Evolutionary conservation across 2,888 invertebrate species (phyloP).

Genomic region (Alviniconcha strummeri): DNA sequence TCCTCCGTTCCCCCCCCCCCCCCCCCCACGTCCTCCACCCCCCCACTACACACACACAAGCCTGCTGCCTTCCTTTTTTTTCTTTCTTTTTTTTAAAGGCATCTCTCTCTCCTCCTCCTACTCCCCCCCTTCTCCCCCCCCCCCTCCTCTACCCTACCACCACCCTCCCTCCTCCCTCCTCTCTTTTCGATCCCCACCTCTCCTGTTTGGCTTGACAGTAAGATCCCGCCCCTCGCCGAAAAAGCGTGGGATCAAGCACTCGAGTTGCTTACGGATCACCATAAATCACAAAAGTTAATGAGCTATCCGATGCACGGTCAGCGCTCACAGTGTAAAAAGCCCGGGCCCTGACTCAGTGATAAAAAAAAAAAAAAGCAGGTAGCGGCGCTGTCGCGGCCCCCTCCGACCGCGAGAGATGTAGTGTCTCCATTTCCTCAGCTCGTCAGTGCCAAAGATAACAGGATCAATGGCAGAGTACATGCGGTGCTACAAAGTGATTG

Average conservation of each 20-base stretch:
- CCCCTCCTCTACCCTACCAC: not conserved
- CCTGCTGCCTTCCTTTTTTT: too few species aligned
- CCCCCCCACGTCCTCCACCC: too few species aligned
- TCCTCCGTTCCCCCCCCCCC: too few species aligned
- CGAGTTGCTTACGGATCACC: conserved; percentile 34
- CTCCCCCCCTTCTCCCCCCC: conserved; percentile 15
- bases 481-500: conserved; percentile 38
- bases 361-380: conserved; percentile 19
- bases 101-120: conserved; percentile 19
- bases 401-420: conserved; percentile 20
- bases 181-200: not conserved
- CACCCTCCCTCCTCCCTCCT: conserved; percentile 11
- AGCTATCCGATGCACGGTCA: conserved; percentile 35
- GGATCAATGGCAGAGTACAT: conserved; percentile 42
- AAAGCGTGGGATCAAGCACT: conserved; percentile 31
- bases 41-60: too few species aligned
- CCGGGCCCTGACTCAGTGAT: conserved; percentile 11
- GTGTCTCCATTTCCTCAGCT: conserved; percentile 29
- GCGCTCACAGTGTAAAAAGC: conserved; percentile 6
- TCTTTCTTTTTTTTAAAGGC: not conserved
- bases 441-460: conserved; percentile 33
- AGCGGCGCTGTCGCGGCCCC: not conserved
- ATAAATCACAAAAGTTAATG: conserved; percentile 42
- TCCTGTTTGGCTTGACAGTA: not conserved
- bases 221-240: not conserved